A percentile compares a stretch with the other conserved stretches of the same genome.
Evolutionary conservation across 2,113 vertebrate species (phyloP).

Genomic region (Mirza zaza): DNA sequence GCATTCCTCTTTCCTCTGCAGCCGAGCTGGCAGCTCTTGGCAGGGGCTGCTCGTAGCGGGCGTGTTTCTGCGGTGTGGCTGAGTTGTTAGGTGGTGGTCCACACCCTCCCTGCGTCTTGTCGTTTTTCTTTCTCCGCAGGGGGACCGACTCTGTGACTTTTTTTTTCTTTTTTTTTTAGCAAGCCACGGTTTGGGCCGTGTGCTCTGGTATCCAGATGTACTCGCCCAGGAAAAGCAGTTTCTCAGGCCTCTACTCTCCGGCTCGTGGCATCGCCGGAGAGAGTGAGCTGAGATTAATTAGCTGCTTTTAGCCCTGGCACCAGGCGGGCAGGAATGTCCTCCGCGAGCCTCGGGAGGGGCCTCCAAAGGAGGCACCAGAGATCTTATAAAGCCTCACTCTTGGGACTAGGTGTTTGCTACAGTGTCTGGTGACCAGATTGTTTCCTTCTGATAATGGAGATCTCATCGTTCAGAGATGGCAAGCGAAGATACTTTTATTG

Average conservation of each 20-base stretch:
- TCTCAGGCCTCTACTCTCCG: not conserved
- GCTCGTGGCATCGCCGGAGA: not conserved
- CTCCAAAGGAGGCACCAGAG: not conserved
- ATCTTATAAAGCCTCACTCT: not conserved
- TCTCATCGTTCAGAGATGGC: constrained; percentile 80
- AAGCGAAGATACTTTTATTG: constrained; percentile 75
- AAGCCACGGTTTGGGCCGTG: not conserved
- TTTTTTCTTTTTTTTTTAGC: not conserved
- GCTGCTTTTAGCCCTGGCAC: not conserved
- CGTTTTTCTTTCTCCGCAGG: constrained; percentile 67
- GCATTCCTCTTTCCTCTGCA: constrained; percentile 66
- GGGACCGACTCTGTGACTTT: constrained; percentile 54
- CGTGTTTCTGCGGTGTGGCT: constrained; percentile 72
- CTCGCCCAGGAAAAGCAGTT: constrained; percentile 30
- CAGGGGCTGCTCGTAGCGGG: constrained; percentile 58
- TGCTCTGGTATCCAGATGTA: not conserved
- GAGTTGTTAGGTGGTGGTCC: constrained; percentile 73
- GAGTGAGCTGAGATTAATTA: not conserved
- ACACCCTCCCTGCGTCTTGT: constrained; percentile 60
- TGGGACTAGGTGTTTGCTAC: constrained; percentile 32
- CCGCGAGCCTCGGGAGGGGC: not conserved
- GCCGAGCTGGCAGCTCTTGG: constrained; percentile 67
- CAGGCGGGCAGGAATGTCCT: not conserved
- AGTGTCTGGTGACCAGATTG: constrained; percentile 26
- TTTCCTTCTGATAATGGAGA: constrained; percentile 68